These are phyloP conservation scores for Callipepla squamata DNA, from an alignment of 2,113 vertebrate genomes.

Conservation along the genomic window DNA sequence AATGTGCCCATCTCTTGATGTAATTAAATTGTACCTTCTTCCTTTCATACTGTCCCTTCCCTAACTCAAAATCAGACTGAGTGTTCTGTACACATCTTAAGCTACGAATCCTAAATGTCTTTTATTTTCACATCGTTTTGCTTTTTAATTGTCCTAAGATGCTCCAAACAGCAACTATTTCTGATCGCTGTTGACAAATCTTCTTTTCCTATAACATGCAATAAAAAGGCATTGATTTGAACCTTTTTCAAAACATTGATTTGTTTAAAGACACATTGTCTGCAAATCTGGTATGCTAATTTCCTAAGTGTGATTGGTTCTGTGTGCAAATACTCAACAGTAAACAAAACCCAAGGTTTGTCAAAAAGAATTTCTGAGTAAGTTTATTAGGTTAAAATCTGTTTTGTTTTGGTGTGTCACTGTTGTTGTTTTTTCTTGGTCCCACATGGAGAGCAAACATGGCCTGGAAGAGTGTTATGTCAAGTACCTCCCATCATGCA, in stretches of 20 bases:
- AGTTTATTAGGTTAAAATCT: constrained; percentile 83
- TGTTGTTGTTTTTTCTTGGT: constrained; percentile 79
- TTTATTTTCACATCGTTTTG: not conserved
- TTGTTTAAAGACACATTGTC: constrained; percentile 13
- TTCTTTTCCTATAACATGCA: not conserved
- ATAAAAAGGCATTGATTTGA: not conserved
- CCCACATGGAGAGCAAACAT: constrained; percentile 87
- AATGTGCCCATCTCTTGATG: not conserved
- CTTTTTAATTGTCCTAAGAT: not conserved
- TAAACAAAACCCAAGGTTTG: constrained; percentile 41
- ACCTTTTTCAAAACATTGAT: not conserved
- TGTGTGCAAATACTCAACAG: not conserved
- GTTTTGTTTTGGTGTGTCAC: constrained; percentile 82
- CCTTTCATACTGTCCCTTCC: not conserved
- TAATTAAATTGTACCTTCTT: not conserved
- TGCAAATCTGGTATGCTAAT: constrained; percentile 8
- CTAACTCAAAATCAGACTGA: not conserved
- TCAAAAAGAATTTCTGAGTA: constrained; percentile 62
- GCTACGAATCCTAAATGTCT: not conserved
- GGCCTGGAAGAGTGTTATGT: constrained; percentile 96
- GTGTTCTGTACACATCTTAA: not conserved
- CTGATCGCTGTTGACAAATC: not conserved
- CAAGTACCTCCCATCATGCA: constrained; percentile 97
- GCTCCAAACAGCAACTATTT: not conserved
- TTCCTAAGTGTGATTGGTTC: constrained; percentile 1